phyloP scores from a whole-genome alignment of 2,888 invertebrate species.

The Cheilosia soror region DNA sequence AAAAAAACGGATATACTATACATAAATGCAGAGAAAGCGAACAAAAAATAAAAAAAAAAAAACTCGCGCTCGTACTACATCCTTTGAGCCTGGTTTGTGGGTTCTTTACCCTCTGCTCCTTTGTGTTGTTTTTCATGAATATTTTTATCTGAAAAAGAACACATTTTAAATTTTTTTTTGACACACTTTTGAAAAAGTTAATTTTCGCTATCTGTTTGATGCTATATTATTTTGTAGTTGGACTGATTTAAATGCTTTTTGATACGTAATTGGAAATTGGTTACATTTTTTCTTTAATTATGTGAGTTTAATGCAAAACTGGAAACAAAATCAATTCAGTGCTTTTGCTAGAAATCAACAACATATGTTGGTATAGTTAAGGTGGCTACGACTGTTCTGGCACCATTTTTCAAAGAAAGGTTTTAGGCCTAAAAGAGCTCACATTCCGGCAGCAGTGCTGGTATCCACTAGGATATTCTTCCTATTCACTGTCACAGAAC shows the following conservation, averaged over 20 bases:
- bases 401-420: too few species aligned
- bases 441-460: too few species aligned
- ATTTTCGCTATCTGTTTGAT: conserved; percentile 21
- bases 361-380: too few species aligned
- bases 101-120: conserved; percentile 52
- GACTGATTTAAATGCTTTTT: background rate
- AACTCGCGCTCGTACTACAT: conserved; percentile 17
- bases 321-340: background rate
- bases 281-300: background rate
- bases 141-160: background rate
- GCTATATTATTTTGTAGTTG: background rate
- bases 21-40: conserved; percentile 30
- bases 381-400: too few species aligned
- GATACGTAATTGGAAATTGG: background rate
- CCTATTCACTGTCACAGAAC: too few species aligned
- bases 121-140: conserved; percentile 25
- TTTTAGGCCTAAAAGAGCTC: too few species aligned
- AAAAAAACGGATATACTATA: conserved; percentile 47
- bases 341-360: too few species aligned
- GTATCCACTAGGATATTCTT: too few species aligned
- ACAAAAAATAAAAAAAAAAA: conserved; percentile 3
- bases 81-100: conserved; percentile 59
- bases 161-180: conserved; percentile 14
- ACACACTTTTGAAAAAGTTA: conserved; percentile 44
- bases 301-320: background rate